Base-by-base conservation (phyloP, 2,797 vertebrate species). In the Galaxias olidus region DNA sequence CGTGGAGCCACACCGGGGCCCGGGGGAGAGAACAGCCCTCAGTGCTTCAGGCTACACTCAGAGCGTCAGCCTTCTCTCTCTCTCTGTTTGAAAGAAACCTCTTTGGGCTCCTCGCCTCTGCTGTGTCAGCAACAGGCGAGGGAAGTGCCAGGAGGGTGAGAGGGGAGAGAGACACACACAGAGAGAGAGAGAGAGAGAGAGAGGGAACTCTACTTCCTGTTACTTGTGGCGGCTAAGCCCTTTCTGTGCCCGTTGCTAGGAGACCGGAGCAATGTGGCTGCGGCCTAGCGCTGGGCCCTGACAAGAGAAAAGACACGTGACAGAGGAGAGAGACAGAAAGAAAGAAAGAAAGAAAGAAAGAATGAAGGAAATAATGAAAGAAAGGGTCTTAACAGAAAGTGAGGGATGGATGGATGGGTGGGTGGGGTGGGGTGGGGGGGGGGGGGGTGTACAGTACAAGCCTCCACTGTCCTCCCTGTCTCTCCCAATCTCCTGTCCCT, bases 121-220 rank as follows among this genome's bases (percentile, higher is more conserved):
- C 90, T 85, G 88, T 85, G 89, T 91, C 89, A 90, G 89, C 89
- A 86, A 71, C 82, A 83, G 86, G 81, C 80, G 82, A n/a, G 82
- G 86, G 79, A 82, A 68, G 61, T 68, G 82, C 77, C 81, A 47
- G 40, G 30, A 41, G 57, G 15, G 45, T 17, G 58, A 70, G 73
- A 54, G 50, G 47, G n/a, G 51, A 59, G 63, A 40, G 15, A 13
- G 49, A 20, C 47, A 53, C 45, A 14, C 13, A 56, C 10, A 61
- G 3, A 63, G 45, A 42, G 41, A 14, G 59, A 14, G 41, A 52
- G 14, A 13, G 3, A 53, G 10, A 1, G 44, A 4, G 50, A 6
- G n/a, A 9, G 59, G n/a, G 64, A 61, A 69, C 47, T 48, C 13
- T 68, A 73, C 75, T 70, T 82, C 72, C 75, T 86, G 71, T 73